Evolutionary conservation across 2,888 invertebrate genomes (phyloP).

Genomic region (Atrina japonica): DNA sequence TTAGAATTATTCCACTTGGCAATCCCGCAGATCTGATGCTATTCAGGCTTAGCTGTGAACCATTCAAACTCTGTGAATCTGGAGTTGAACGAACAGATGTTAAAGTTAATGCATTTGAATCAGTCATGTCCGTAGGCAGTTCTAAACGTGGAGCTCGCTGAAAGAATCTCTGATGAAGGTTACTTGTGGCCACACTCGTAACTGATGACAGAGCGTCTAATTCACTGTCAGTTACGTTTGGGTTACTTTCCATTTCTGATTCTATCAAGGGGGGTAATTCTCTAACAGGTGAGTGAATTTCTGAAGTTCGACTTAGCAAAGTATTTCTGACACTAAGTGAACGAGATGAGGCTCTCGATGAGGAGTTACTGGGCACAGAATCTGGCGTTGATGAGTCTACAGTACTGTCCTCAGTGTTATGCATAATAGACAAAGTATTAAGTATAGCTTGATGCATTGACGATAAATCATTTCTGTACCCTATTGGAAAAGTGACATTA

Average conservation of each 20-base stretch:
- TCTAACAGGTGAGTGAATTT: slow-evolving; percentile 39
- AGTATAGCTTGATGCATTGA: slow-evolving; percentile 23
- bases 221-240: slow-evolving; percentile 10
- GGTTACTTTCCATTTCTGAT: slow-evolving; percentile 39
- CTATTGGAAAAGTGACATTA: slow-evolving; percentile 13
- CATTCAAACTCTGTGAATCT: slow-evolving; percentile 33
- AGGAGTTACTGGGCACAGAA: slow-evolving; percentile 19
- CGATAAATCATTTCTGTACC: slow-evolving; percentile 19
- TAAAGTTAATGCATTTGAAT: slow-evolving; percentile 32
- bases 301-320: slow-evolving; percentile 37
- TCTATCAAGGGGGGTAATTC: slow-evolving; percentile 41
- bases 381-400: slow-evolving; percentile 12
- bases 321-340: slow-evolving; percentile 34
- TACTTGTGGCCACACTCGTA: slow-evolving; percentile 21
- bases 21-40: slow-evolving; percentile 18
- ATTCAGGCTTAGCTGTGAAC: slow-evolving; percentile 27
- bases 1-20: slow-evolving; percentile 13
- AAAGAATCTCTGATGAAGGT: slow-evolving; percentile 28
- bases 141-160: slow-evolving; percentile 27
- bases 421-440: slow-evolving; percentile 31
- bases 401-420: slow-evolving; percentile 5
- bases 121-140: slow-evolving; percentile 27
- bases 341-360: slow-evolving; percentile 17
- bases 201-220: slow-evolving; percentile 16
- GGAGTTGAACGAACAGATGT: slow-evolving; percentile 45